Conservation (phyloP, 1,140 invertebrate genomes). For the Streblospio benedicti region DNA sequence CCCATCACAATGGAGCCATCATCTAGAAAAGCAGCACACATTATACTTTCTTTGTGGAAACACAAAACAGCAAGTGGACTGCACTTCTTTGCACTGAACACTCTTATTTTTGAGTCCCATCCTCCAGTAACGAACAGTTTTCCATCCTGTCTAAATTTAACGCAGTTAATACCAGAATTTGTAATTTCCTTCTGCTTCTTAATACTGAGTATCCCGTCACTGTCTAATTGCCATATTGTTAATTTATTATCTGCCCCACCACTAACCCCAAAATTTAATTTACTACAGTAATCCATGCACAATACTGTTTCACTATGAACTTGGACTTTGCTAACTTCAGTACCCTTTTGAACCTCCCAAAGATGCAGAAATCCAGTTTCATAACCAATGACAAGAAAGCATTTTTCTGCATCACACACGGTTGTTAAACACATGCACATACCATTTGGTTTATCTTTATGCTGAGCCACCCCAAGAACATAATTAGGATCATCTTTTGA, state of each 20-base stretch:
- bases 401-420: background rate
- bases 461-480: conserved; percentile 5
- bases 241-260: conserved; percentile 25
- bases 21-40: conserved; percentile 26
- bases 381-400: conserved; percentile 27
- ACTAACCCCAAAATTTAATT: conserved; percentile 20
- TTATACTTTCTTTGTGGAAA: conserved; percentile 34
- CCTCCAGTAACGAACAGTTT: conserved; percentile 67
- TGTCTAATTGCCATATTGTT: conserved; percentile 14
- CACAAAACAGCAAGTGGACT: conserved; percentile 64
- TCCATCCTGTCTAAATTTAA: conserved; percentile 61
- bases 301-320: conserved; percentile 26
- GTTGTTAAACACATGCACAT: conserved; percentile 29
- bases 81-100: conserved; percentile 70
- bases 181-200: conserved; percentile 11
- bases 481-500: conserved; percentile 11
- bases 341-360: conserved; percentile 25
- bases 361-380: conserved; percentile 30
- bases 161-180: conserved; percentile 41
- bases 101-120: conserved; percentile 65
- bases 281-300: conserved; percentile 23
- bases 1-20: conserved; percentile 30
- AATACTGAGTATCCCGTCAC: conserved; percentile 11
- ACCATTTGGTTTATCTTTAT: conserved; percentile 18
- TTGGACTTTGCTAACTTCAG: conserved; percentile 14